These are phyloP conservation scores for Python bivittatus DNA, from an alignment of 2,113 vertebrate species.

Conservation along the genomic window DNA sequence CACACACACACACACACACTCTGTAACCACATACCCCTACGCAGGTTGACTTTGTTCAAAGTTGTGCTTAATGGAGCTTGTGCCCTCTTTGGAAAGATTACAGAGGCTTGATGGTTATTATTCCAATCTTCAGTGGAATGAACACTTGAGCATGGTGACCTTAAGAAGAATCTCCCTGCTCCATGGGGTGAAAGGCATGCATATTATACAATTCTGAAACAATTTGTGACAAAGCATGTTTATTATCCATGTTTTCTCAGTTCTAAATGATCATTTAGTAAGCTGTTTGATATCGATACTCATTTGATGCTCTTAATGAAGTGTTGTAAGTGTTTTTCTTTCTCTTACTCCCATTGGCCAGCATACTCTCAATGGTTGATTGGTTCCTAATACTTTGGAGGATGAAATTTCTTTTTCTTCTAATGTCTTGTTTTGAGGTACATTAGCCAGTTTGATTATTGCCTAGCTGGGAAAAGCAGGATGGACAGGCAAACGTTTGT, in stretches of 20 bases:
- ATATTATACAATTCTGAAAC: background rate
- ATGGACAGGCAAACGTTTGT: background rate
- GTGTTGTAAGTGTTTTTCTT: background rate
- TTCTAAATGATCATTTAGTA: background rate
- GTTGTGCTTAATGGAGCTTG: background rate
- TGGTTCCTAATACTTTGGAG: background rate
- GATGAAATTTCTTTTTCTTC: background rate
- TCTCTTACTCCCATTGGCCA: background rate
- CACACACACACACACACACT: no score
- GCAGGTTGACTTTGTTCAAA: background rate
- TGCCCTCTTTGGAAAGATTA: background rate
- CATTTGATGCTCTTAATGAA: background rate
- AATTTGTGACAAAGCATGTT: background rate
- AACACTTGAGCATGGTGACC: background rate
- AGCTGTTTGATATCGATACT: background rate
- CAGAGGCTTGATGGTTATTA: background rate
- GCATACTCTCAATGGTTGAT: background rate
- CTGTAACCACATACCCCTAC: no score
- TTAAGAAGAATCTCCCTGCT: background rate
- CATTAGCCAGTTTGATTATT: background rate
- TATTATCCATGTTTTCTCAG: background rate
- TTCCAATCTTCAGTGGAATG: background rate
- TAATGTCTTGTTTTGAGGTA: background rate
- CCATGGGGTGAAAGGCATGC: background rate
- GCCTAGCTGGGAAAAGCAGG: background rate